phyloP scores from a whole-genome alignment of 2,797 vertebrate species.

The Alauda arvensis region DNA sequence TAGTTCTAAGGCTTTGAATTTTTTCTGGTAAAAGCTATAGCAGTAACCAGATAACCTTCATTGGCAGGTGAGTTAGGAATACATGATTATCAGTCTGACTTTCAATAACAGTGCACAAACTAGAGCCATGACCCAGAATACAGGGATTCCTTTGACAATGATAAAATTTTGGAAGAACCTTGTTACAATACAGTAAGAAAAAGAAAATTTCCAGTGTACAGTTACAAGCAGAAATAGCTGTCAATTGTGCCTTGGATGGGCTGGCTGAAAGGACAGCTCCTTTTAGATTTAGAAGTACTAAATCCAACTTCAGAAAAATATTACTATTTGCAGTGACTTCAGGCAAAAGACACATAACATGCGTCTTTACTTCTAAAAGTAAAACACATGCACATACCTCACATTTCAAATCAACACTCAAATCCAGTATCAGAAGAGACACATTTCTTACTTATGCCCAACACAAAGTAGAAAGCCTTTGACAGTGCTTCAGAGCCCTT shows the following conservation, averaged over 20 bases:
- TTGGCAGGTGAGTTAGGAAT: not conserved
- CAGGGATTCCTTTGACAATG: not conserved
- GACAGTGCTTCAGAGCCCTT: not conserved
- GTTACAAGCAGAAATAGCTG: not conserved
- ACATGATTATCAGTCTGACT: not conserved
- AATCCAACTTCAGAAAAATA: not conserved
- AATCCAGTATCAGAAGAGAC: not conserved
- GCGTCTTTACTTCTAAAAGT: not conserved
- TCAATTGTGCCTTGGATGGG: not conserved
- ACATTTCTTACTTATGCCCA: not conserved
- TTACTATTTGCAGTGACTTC: not conserved
- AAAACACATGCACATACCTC: not conserved
- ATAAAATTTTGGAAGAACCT: not conserved
- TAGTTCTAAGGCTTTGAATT: not conserved
- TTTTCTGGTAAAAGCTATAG: not conserved
- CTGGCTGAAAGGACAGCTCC: not conserved
- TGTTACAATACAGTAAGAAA: not conserved
- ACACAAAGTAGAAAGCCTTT: not conserved
- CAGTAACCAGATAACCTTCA: not conserved
- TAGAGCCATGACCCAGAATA: not conserved
- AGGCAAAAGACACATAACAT: fast-evolving
- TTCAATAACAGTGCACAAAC: not conserved
- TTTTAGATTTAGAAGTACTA: not conserved
- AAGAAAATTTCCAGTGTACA: not conserved
- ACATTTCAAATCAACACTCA: not conserved